phyloP scores from a whole-genome alignment of 2,797 vertebrate genomes.

The Poeciliopsis gracilis region DNA sequence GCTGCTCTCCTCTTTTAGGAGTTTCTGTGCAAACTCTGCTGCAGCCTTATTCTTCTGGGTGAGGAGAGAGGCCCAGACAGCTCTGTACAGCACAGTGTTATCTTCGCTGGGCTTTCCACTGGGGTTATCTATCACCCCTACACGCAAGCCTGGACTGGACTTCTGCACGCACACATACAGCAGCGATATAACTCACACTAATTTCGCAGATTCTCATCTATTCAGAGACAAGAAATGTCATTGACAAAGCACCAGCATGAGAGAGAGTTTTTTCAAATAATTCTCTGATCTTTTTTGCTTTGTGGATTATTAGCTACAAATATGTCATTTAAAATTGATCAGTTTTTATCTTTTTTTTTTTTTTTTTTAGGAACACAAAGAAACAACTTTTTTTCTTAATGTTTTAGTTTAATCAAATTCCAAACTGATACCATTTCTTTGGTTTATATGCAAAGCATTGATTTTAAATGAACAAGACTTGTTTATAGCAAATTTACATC shows the following conservation, averaged over 20 bases:
- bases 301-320: constrained; percentile 10
- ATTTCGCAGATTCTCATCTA: constrained; percentile 45
- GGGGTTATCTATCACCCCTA: constrained; percentile 94
- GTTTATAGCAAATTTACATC: too few relatives aligned
- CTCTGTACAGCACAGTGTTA: constrained; percentile 88
- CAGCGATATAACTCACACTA: constrained; percentile 41
- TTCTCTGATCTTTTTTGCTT: background rate
- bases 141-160: constrained; percentile 83
- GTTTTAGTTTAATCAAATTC: background rate
- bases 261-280: constrained; percentile 9
- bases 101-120: constrained; percentile 87
- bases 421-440: constrained; percentile 12
- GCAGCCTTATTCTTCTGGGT: constrained; percentile 88
- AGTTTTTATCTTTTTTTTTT: background rate
- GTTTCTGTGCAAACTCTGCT: constrained; percentile 85
- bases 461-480: constrained; percentile 9
- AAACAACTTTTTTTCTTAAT: background rate
- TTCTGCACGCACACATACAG: constrained; percentile 77
- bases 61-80: constrained; percentile 89
- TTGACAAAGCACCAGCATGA: constrained; percentile 17
- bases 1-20: constrained; percentile 87
- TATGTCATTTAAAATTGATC: background rate
- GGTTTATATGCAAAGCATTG: background rate
- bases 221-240: constrained; percentile 39
- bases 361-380: constrained; percentile 6